Conservation (phyloP, 1,140 invertebrate genomes). For the Pentalonia nigronervosa region DNA sequence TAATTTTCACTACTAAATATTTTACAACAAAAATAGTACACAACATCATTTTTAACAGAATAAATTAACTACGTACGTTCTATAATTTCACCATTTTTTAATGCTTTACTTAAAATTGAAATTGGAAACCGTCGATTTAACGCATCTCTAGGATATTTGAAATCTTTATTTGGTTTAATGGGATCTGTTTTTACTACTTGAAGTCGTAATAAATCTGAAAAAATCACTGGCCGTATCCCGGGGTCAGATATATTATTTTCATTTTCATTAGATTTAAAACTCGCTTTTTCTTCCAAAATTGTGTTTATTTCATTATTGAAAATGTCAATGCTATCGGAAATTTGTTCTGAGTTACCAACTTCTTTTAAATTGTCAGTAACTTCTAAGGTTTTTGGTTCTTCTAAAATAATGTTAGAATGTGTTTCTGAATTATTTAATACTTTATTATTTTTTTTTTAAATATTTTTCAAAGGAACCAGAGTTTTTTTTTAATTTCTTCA, state of each 20-base stretch:
- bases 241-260: conserved; percentile 11
- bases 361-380: conserved; percentile 5
- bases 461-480: conserved; percentile 27
- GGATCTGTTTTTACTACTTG: neutral
- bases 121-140: conserved; percentile 16
- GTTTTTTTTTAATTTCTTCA: conserved; percentile 34
- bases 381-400: conserved; percentile 20
- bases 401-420: conserved; percentile 9
- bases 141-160: conserved; percentile 22
- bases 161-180: conserved; percentile 14
- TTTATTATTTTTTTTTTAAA: conserved; percentile 21
- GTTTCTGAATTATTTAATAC: conserved; percentile 1
- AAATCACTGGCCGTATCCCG: neutral
- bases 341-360: neutral
- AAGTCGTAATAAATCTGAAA: conserved; percentile 25
- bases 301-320: conserved; percentile 17
- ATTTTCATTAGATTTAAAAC: neutral
- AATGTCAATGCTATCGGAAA: neutral
- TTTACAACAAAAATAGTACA: conserved; percentile 42
- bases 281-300: neutral
- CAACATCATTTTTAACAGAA: neutral
- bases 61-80: conserved; percentile 34
- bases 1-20: conserved; percentile 23
- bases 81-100: conserved; percentile 17
- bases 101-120: conserved; percentile 23